Evolutionary conservation across 2,113 vertebrate genomes (phyloP), one percentile per base, ranked within the genome.

Genomic region (Myodes glareolus): DNA sequence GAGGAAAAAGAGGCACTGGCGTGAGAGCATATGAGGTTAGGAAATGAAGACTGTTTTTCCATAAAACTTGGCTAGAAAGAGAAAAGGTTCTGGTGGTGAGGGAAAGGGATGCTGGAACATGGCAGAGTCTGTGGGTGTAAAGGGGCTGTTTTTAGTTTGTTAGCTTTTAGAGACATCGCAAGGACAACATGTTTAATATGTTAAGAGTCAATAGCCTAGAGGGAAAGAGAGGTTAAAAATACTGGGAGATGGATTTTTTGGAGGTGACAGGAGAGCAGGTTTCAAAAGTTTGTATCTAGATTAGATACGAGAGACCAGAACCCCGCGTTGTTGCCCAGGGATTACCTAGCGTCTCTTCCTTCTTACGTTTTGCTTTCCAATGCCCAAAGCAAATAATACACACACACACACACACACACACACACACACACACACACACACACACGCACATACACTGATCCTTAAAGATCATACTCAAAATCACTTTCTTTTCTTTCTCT

Each of bases 41-140:
- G 10, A 70, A 76, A 72, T 36, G 39, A 25, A 92, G 73, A 65
- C 52, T 6, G 0, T 82, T 65, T 92, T 86, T 82, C 85, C 36
- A 25, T 42, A 19, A 95, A 88, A 52, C 25, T 75, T 86, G 31
- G 70, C 85, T 86, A 67, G 70, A 70, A 90, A 70, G 19, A 42
- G 42, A 91, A 65, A 65, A 63, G 36, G 42, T 47, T 68, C 21
- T 23, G 33, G 55, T n/a, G 50, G 72, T 33, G 39, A 23, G 25
- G 52, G 50, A 52, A 68, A 31, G 47, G 19, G 58, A 21, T 52
- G 73, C 21, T 55, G 73, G 50, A 68, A 78, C 31, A 52, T 47
- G 70, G 92, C 76, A 75, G 87, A 55, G 55, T 76, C 65, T 84
- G 90, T 97, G 91, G 84, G 68, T 92, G 85, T 84, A 42, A 68